Base-by-base conservation (phyloP, 2,113 vertebrate species). In the Microtus oregoni region DNA sequence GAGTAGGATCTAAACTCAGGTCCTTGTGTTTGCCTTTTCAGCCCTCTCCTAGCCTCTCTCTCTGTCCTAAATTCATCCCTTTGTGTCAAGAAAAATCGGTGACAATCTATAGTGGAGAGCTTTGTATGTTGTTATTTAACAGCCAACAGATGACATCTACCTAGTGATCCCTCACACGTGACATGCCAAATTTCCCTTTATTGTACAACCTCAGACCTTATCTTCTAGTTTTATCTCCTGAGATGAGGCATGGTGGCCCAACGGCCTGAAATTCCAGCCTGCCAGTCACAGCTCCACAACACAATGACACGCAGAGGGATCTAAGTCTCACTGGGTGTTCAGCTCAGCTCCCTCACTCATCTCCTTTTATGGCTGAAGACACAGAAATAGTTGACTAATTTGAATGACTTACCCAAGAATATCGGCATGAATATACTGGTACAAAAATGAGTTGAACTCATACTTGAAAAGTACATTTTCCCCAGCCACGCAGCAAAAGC, bases 361-460 rank as follows among this genome's bases (percentile, higher is more conserved):
- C 92, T 96, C 90, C 86, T 97, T 96, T 94, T 92, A 94, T 77
- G 92, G 72, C 32, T 93, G 65, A 96, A 95, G 63, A 92, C 87
- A 93, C 81, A 96, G 93, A 95, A 95, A 97, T 55, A 88, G 89
- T 87, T 93, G 89, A 92, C 83, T 93, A 87, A 94, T 94, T 96
- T 92, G 92, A 91, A 94, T 92, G 77, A 96, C 89, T 94, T 96
- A n/a, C 63, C 90, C 92, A 63, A 93, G 90, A 96, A 92, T 92
- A 97, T 92, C 93, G 88, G 87, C 22, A 41, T 94, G 87, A 92
- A 91, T 90, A 86, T 75, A 67, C 87, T 83, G 77, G 65, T 86
- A 92, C 58, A 93, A 95, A 86, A 96, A 73, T 75, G 38, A 96
- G 47, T 72, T 93, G 77, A 95, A 95, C 44, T 91, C 81, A 63